Evolutionary conservation across 2,888 invertebrate species (phyloP).

Genomic region (Agapostemon virescens): DNA sequence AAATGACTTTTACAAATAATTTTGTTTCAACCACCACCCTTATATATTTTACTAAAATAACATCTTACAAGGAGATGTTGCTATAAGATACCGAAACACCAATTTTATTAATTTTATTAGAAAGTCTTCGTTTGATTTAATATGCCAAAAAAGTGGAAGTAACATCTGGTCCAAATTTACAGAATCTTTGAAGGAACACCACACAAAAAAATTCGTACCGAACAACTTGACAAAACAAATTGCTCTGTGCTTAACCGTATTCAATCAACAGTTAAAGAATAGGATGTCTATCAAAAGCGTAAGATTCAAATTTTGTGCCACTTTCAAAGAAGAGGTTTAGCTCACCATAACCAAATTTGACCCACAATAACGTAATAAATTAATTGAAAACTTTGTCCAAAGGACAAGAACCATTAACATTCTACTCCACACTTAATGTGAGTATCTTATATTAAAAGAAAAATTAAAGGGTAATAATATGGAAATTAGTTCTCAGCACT

Average conservation of each 20-base stretch:
- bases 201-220: conserved; percentile 1
- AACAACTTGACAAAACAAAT: neutral
- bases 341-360: neutral
- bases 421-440: too few relatives aligned
- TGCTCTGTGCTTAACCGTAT: conserved; percentile 9
- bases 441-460: neutral
- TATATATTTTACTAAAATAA: conserved; percentile 3
- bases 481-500: too few relatives aligned
- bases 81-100: too few relatives aligned
- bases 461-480: too few relatives aligned
- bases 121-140: neutral
- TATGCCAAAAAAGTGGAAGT: neutral
- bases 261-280: neutral
- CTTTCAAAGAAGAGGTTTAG: neutral
- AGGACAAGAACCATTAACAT: neutral
- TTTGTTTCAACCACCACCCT: neutral
- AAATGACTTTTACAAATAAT: neutral
- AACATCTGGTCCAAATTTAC: neutral
- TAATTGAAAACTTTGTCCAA: neutral
- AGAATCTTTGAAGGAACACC: conserved; percentile 14
- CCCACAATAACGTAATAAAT: neutral
- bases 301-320: neutral
- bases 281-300: neutral
- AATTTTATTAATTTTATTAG: too few relatives aligned
- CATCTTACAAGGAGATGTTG: too few relatives aligned